phyloP scores from a whole-genome alignment of 2,888 invertebrate genomes.

The Latrodectus elegans region DNA sequence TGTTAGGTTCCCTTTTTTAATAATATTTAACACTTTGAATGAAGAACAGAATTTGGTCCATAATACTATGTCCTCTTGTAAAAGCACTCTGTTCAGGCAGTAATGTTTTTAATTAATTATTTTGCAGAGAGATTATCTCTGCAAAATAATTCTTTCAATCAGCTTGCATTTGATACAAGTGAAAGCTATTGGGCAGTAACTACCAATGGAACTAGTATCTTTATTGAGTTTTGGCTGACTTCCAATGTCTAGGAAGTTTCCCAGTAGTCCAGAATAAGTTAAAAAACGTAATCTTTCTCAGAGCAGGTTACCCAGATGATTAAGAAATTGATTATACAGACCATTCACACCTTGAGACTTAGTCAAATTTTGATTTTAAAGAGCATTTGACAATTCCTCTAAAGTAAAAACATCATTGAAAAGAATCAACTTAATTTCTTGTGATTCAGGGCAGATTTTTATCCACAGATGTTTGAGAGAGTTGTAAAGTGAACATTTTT shows the following conservation, averaged over 20 bases:
- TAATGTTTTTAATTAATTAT: neutral
- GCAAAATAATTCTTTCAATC: neutral
- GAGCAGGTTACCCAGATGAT: neutral
- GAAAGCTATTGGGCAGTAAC: neutral
- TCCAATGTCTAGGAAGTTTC: neutral
- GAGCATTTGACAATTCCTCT: neutral
- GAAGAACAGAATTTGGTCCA: neutral
- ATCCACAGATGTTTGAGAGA: neutral
- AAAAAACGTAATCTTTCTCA: neutral
- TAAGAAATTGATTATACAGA: neutral
- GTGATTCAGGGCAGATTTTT: neutral
- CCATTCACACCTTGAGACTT: neutral
- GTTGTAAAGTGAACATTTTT: too few relatives aligned
- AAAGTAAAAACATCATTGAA: neutral
- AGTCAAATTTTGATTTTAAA: neutral
- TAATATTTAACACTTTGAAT: neutral
- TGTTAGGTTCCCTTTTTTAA: neutral
- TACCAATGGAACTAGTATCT: neutral
- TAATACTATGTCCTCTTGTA: neutral
- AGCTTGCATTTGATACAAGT: neutral
- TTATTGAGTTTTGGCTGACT: neutral
- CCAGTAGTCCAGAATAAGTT: neutral
- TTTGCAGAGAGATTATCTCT: neutral
- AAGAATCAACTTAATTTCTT: neutral
- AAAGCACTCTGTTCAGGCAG: neutral